Percentiles rank a stretch among this genome's conserved stretches.
Conservation (phyloP, 2,888 invertebrate species). For the Andrena flavipes region DNA sequence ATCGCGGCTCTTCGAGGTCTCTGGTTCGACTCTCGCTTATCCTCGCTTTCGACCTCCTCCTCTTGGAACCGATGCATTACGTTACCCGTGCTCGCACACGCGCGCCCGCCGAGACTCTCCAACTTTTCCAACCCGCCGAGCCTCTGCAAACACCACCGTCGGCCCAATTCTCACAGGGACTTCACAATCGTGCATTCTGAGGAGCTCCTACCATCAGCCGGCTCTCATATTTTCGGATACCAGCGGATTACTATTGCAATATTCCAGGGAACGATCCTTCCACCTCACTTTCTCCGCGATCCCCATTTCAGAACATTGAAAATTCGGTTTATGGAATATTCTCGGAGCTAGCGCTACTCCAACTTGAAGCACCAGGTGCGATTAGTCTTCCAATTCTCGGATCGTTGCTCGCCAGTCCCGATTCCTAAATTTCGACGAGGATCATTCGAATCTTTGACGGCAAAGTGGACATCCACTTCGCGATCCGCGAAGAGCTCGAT, state of each 20-base stretch:
- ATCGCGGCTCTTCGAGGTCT: slow-evolving; percentile 78
- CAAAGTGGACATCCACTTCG: background rate
- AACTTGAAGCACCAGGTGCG: too few species aligned
- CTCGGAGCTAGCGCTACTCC: too few species aligned
- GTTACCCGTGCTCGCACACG: slow-evolving; percentile 38
- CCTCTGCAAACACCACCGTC: slow-evolving; percentile 16
- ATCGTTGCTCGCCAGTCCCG: too few species aligned
- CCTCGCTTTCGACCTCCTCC: slow-evolving; percentile 77
- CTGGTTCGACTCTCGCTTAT: slow-evolving; percentile 79
- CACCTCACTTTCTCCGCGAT: too few species aligned
- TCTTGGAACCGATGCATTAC: slow-evolving; percentile 75
- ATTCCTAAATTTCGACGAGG: too few species aligned
- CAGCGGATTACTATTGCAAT: too few species aligned
- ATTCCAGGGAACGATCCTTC: too few species aligned
- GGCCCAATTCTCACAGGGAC: slow-evolving; percentile 28
- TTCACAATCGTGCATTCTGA: slow-evolving; percentile 19
- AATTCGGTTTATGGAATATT: too few species aligned
- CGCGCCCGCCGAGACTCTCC: background rate
- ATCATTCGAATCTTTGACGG: background rate
- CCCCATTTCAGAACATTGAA: too few species aligned
- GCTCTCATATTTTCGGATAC: too few species aligned
- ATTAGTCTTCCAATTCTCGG: too few species aligned
- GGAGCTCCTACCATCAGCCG: too few species aligned
- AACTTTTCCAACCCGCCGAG: slow-evolving; percentile 33
- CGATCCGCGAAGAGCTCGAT: background rate